Evolutionary conservation across 2,797 vertebrate genomes (phyloP), one percentile per base, ranked within the genome.

Genomic region (Calcarius lapponicus): DNA sequence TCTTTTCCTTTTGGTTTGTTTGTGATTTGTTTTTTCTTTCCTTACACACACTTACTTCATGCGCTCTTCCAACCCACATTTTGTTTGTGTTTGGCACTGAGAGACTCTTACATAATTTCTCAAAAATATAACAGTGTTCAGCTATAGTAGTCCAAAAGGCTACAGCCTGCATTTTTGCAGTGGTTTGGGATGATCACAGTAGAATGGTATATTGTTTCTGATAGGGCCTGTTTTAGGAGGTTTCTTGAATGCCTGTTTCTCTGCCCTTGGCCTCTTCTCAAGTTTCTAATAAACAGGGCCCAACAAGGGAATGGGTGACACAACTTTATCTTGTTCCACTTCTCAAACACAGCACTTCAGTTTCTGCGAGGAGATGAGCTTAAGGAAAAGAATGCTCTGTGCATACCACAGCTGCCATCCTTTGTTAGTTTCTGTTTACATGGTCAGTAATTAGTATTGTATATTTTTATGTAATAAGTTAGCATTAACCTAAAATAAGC

Each of bases 121-220:
- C 48, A 92, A 91, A 94, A 96, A 83, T 65, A 92, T 81, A 93
- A 11, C 81, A 91, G 29, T 79, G 64, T 90, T 94, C 79, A 73
- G 48, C 82, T 66, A 31, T 50, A 64, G 31, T 86, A 82, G 74
- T 57, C 81, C 86, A 81, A 81, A 90, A 89, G 74, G 80, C 92
- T 93, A 20, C 67, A 92, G 80, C 45, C 71, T 80, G 76, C 96
- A 75, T 94, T 93, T 93, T 86, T 97, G 92, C 80, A 71, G 83
- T 82, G 53, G 71, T 94, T 93, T 94, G 92, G 57, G 84, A 86
- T 89, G 86, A 43, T 67, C 0, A 3, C 74, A 91, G 78, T 74
- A 94, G 78, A 97, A 90, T 95, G 56, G 71, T 53, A 74, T 71
- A 88, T 90, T 96, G 92, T 93, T 95, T 94, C 67, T 82, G 57